Percentiles rank a stretch among this genome's conserved stretches.
Conservation (phyloP, 30 jellyfish, hydroid and myxozoan genomes). For the Aurelia sp. region DNA sequence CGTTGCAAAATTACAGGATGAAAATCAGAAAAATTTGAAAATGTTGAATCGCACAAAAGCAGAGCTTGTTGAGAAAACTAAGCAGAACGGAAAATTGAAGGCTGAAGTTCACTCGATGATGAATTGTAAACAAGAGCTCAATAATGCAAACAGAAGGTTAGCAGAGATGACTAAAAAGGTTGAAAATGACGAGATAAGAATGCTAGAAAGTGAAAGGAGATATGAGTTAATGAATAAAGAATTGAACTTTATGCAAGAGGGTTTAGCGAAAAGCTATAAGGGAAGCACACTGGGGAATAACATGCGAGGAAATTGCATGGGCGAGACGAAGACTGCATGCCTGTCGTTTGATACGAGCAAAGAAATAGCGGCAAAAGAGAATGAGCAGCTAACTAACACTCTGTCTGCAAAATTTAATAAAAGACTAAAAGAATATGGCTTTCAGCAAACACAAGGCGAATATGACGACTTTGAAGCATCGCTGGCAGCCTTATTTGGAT, state of each 20-base stretch:
- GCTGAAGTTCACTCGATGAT: not conserved
- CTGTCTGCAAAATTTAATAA: too few relatives aligned
- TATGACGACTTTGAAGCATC: too few relatives aligned
- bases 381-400: too few relatives aligned
- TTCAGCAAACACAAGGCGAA: too few relatives aligned
- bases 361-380: too few relatives aligned
- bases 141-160: not conserved
- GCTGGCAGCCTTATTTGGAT: too few relatives aligned
- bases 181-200: not conserved
- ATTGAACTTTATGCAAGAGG: not conserved
- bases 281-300: not conserved
- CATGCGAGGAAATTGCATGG: not conserved
- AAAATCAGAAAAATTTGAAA: not conserved
- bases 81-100: not conserved
- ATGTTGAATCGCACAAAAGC: not conserved
- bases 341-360: too few relatives aligned
- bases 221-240: conserved; percentile 30
- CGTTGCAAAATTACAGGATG: not conserved
- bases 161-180: conserved; percentile 13
- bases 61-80: not conserved
- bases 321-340: not conserved
- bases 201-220: conserved; percentile 16
- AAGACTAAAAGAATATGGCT: too few relatives aligned
- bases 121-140: not conserved
- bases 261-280: not conserved